Evolutionary conservation across 2,113 vertebrate species (phyloP).

Genomic region (Zootoca vivipara): DNA sequence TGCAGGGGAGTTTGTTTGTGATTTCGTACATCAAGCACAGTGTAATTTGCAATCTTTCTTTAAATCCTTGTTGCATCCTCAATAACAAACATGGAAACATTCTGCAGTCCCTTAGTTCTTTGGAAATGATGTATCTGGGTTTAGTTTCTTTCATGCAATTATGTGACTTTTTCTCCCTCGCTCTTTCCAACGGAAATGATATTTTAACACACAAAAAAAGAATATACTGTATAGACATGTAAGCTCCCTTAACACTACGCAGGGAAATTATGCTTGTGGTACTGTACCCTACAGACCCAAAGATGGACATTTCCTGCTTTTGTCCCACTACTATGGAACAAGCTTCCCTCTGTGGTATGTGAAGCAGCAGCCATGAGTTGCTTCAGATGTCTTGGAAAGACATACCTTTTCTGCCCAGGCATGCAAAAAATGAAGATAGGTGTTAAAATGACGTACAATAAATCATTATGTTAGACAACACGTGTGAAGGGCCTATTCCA

Average conservation of each 20-base stretch:
- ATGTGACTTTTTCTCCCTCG: not conserved
- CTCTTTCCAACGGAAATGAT: slow-evolving; percentile 6
- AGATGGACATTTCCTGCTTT: too few relatives aligned
- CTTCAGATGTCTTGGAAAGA: too few relatives aligned
- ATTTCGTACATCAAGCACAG: slow-evolving; percentile 49
- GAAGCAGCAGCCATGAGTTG: too few relatives aligned
- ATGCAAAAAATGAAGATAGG: too few relatives aligned
- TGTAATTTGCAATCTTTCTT: slow-evolving; percentile 44
- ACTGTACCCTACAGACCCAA: too few relatives aligned
- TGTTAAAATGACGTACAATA: not conserved
- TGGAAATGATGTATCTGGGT: slow-evolving; percentile 15
- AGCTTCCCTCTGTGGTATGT: too few relatives aligned
- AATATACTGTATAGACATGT: too few relatives aligned
- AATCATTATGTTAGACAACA: not conserved
- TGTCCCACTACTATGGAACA: too few relatives aligned
- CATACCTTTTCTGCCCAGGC: too few relatives aligned
- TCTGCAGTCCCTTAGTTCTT: slow-evolving; percentile 8
- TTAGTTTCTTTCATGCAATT: slow-evolving; percentile 33
- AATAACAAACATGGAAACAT: slow-evolving; percentile 61
- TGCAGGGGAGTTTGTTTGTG: slow-evolving; percentile 36
- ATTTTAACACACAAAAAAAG: not conserved
- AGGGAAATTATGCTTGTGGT: too few relatives aligned
- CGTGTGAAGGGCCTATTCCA: too few relatives aligned
- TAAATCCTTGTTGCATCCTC: slow-evolving; percentile 48
- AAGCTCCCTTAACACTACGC: too few relatives aligned